Evolutionary conservation across 1,140 invertebrate species (phyloP).

Genomic region (Lepidostoma basale): DNA sequence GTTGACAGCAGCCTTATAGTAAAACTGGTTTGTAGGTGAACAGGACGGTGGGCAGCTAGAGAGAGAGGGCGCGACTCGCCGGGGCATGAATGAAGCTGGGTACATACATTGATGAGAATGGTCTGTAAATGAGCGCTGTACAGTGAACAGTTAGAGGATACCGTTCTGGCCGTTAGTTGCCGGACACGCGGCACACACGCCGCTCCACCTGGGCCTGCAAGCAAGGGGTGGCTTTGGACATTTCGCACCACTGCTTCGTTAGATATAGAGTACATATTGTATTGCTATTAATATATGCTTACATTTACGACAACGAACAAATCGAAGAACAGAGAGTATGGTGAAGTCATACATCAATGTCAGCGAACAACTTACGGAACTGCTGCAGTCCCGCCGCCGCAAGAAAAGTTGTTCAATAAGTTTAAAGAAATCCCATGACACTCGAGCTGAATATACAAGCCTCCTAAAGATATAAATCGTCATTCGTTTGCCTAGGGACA

Average conservation of each 20-base stretch:
- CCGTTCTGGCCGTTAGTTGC: conserved; percentile 34
- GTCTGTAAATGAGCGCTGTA: conserved; percentile 40
- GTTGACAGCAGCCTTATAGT: conserved; percentile 20
- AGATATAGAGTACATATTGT: too few relatives aligned
- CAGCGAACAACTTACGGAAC: conserved; percentile 9
- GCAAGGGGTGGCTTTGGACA: too few relatives aligned
- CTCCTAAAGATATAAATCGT: conserved; percentile 18
- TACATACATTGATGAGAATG: conserved; percentile 30
- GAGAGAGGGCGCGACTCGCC: neutral
- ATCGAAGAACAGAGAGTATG: too few relatives aligned
- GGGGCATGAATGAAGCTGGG: conserved; percentile 37
- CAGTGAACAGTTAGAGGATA: conserved; percentile 43
- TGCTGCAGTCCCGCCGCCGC: neutral
- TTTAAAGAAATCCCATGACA: conserved; percentile 20
- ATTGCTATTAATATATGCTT: too few relatives aligned
- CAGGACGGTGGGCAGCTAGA: neutral
- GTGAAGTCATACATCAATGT: too few relatives aligned
- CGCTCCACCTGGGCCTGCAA: too few relatives aligned
- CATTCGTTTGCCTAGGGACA: conserved; percentile 23
- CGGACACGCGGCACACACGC: conserved; percentile 5
- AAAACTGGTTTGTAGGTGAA: conserved; percentile 40
- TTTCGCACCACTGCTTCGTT: too few relatives aligned
- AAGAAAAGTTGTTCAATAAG: conserved; percentile 19
- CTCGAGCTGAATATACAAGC: conserved; percentile 17
- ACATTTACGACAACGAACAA: too few relatives aligned